Percentiles rank a stretch among this genome's conserved stretches.
phyloP scores from a whole-genome alignment of 1,140 invertebrate species.

The Oedothorax gibbosus region DNA sequence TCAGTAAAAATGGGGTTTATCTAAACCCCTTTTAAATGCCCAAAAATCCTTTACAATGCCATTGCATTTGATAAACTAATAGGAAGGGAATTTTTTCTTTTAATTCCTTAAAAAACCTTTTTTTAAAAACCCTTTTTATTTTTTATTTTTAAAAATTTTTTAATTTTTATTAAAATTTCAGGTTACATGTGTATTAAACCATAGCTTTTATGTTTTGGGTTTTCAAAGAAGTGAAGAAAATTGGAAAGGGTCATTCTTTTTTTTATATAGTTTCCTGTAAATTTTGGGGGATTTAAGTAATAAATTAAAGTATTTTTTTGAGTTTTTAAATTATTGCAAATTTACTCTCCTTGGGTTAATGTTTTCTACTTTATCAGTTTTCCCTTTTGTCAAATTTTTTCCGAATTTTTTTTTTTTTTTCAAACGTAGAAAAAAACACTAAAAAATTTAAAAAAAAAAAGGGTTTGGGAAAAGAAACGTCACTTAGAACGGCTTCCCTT shows the following conservation, averaged over 20 bases:
- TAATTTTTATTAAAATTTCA: conserved; percentile 21
- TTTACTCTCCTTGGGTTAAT: no score
- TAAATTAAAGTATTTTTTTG: conserved; percentile 64
- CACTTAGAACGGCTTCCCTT: no score
- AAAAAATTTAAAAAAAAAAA: no score
- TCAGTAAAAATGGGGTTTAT: conserved; percentile 79
- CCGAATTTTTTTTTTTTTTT: no score
- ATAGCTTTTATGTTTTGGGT: conserved; percentile 97
- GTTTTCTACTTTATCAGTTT: no score
- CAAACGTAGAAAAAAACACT: no score
- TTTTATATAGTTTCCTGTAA: conserved; percentile 95
- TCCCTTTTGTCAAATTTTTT: no score
- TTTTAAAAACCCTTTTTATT: neutral
- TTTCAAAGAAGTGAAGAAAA: conserved; percentile 87
- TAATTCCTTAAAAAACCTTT: neutral
- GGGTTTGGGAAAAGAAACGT: no score
- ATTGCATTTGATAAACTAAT: conserved; percentile 86
- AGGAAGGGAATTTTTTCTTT: conserved; percentile 74
- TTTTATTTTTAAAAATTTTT: neutral
- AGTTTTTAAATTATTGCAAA: neutral
- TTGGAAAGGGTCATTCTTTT: conserved; percentile 93
- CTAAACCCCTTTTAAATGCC: conserved; percentile 81
- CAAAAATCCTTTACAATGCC: conserved; percentile 89
- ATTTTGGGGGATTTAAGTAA: conserved; percentile 95
- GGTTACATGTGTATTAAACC: conserved; percentile 93